Conservation (phyloP, 1,140 invertebrate species). For the Drosophila guanche region DNA sequence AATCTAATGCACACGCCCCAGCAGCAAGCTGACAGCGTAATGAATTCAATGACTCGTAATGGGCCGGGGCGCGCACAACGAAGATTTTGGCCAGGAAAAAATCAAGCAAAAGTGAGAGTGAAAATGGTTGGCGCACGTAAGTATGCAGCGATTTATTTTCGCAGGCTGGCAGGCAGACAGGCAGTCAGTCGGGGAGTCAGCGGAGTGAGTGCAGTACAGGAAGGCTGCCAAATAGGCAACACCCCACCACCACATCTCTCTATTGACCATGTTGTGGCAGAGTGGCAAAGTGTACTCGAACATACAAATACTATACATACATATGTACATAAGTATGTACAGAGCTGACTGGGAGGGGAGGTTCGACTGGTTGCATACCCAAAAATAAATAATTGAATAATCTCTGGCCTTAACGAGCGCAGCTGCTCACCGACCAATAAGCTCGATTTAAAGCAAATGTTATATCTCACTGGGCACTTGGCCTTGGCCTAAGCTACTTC, state of each 20-base stretch:
- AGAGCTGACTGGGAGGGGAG: neutral
- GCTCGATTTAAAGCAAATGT: too few relatives aligned
- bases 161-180: constrained; percentile 42
- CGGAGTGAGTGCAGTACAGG: neutral
- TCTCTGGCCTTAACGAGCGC: too few relatives aligned
- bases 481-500: constrained; percentile 2
- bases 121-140: constrained; percentile 66
- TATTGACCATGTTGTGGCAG: constrained; percentile 22
- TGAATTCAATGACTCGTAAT: constrained; percentile 77
- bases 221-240: constrained; percentile 2
- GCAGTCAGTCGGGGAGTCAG: neutral
- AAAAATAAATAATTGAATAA: too few relatives aligned
- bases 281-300: constrained; percentile 3
- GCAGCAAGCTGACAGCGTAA: constrained; percentile 61
- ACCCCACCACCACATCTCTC: neutral
- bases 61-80: constrained; percentile 2
- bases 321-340: too few relatives aligned
- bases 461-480: neutral
- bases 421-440: too few relatives aligned
- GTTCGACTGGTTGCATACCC: constrained; percentile 6
- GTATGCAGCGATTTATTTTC: constrained; percentile 78
- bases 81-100: constrained; percentile 27
- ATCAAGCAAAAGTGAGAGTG: constrained; percentile 32
- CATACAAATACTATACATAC: too few relatives aligned
- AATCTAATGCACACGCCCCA: constrained; percentile 23